phyloP scores from a whole-genome alignment of 2,888 invertebrate species.

The Saturnia japonica region DNA sequence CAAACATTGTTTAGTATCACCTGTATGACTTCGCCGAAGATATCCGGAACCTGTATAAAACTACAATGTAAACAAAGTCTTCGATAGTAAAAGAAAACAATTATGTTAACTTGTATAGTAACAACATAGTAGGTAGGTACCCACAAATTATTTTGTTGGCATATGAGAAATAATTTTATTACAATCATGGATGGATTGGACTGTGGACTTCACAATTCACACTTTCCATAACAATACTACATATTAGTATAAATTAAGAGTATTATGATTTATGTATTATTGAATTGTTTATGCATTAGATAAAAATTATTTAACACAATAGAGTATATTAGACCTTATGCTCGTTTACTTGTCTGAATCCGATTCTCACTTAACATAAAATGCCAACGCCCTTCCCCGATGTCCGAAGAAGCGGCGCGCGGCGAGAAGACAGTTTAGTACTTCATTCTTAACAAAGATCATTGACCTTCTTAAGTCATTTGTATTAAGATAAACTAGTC shows the following conservation, averaged over 20 bases:
- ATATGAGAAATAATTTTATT: no score
- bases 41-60: not conserved
- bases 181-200: not conserved
- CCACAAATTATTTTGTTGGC: no score
- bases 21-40: not conserved
- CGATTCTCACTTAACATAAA: not conserved
- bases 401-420: no score
- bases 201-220: not conserved
- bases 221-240: not conserved
- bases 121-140: no score
- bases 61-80: not conserved
- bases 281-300: no score
- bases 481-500: not conserved
- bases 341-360: no score
- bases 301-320: no score
- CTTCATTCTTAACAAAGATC: not conserved
- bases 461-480: not conserved
- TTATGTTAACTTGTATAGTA: not conserved
- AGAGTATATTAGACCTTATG: no score
- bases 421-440: not conserved
- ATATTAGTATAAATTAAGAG: no score
- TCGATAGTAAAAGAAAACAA: no score
- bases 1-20: slow-evolving; percentile 1
- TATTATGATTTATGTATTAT: no score
- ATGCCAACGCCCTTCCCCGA: not conserved